Conservation (phyloP, 2,888 invertebrate genomes). For the Leptinotarsa rubiginosa region DNA sequence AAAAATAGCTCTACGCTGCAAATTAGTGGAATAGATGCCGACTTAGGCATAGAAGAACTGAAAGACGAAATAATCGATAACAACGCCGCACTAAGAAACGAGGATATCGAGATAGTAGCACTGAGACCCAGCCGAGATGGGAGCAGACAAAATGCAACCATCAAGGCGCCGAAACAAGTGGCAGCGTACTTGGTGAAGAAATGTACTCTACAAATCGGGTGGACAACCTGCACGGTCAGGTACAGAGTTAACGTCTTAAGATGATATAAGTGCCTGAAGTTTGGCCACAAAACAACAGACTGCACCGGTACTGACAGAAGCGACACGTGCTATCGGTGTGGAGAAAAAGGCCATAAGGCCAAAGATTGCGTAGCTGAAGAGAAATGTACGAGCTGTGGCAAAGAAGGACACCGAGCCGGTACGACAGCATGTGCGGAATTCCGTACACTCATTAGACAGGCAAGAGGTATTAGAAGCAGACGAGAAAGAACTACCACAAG, state of each 20-base stretch:
- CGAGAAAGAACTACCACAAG: background rate
- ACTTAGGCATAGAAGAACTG: background rate
- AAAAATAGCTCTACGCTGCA: background rate
- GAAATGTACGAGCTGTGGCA: slow-evolving; percentile 4
- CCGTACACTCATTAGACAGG: background rate
- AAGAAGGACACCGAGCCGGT: slow-evolving; percentile 9
- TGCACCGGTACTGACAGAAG: slow-evolving; percentile 23
- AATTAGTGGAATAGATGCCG: slow-evolving; percentile 18
- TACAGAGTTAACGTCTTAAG: too few relatives aligned
- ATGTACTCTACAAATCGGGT: too few relatives aligned
- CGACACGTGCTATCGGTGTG: slow-evolving; percentile 24
- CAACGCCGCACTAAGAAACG: background rate
- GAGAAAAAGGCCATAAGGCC: slow-evolving; percentile 15
- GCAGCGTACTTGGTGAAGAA: background rate
- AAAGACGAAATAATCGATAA: slow-evolving; percentile 9
- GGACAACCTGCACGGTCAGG: too few relatives aligned
- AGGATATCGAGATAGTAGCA: background rate
- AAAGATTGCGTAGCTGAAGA: slow-evolving; percentile 7
- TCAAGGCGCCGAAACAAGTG: slow-evolving; percentile 1
- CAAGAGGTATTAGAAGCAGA: background rate
- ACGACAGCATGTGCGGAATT: background rate
- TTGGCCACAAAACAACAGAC: slow-evolving; percentile 22
- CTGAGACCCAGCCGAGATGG: background rate
- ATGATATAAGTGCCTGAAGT: slow-evolving; percentile 15
- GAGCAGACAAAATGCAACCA: slow-evolving; percentile 16